Conservation (phyloP, 2,888 invertebrate species). For the Tenthredo mesomela region DNA sequence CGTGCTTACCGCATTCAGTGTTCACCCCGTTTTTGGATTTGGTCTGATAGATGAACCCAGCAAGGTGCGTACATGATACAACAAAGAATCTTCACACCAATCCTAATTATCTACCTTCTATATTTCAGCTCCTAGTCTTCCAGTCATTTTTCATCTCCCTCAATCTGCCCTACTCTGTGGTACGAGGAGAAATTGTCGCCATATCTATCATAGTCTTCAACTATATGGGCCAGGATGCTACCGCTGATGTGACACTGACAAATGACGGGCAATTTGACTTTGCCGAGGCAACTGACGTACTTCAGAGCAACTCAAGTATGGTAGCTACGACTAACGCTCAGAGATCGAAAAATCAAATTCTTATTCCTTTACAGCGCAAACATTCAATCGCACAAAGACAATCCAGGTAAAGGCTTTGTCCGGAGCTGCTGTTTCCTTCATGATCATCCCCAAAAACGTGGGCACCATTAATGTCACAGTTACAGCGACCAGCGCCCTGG, state of each 20-base stretch:
- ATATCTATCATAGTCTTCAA: slow-evolving; percentile 94
- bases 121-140: slow-evolving; percentile 84
- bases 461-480: slow-evolving; percentile 88
- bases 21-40: slow-evolving; percentile 88
- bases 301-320: slow-evolving; percentile 86
- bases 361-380: slow-evolving; percentile 78
- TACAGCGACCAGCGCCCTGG: slow-evolving; percentile 85
- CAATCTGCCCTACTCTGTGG: slow-evolving; percentile 93
- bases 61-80: slow-evolving; percentile 76
- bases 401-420: slow-evolving; percentile 85
- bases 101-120: slow-evolving; percentile 52
- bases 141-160: slow-evolving; percentile 92
- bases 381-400: slow-evolving; percentile 86
- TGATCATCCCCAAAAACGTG: slow-evolving; percentile 87
- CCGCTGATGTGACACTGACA: slow-evolving; percentile 91
- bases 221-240: slow-evolving; percentile 88
- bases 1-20: slow-evolving; percentile 90
- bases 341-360: neutral
- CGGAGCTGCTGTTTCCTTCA: slow-evolving; percentile 90
- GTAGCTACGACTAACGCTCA: slow-evolving; percentile 52
- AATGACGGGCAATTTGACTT: slow-evolving; percentile 90
- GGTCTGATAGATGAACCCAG: slow-evolving; percentile 86
- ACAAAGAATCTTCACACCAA: neutral
- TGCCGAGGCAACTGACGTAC: slow-evolving; percentile 88
- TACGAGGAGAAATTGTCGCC: slow-evolving; percentile 93